Base-by-base conservation (phyloP, 2,888 invertebrate species). In the Eucera pruinosa region DNA sequence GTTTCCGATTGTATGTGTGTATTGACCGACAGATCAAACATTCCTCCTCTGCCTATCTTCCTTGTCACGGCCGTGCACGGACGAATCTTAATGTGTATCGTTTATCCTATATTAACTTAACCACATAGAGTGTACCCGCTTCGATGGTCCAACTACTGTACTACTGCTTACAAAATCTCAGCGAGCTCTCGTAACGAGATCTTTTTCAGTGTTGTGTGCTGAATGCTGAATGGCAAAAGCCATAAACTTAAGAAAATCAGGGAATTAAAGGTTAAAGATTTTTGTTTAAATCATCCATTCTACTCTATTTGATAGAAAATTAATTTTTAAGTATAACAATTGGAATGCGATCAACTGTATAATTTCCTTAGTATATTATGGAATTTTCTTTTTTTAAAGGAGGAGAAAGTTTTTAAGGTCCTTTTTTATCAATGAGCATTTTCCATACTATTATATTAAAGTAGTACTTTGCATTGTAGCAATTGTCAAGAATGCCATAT, bases 1-100 rank as follows among this genome's bases (percentile, higher is more conserved):
- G 80, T 88, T 82, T 84, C 76, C 78, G 78, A 81, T 86, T 86
- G 81, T 84, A 78, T 77, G 79, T 78, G 69, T 76, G 64, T 81
- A 80, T 81, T 66, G 67, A 78, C 69, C 70, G 60, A 41, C 74
- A 72, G 73, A 80, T 80, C 78, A 71, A 73, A 64, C 67, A 60
- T 54, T 41, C 52, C 64, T 48, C 47, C 39, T 33, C 48, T 43
- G 58, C 18, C 30, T 33, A 13, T 33, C 75, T 41, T 66, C 50
- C 54, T 43, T 39, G 39, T 48, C 43, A 43, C 57, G 55, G 25
- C 23, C 43, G 69, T 45, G 30, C 48, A 55, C 39, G 55, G 66
- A 66, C 48, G 61, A 60, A 71, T 61, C 57, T 66, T 69, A 65
- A 78, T 65, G 67, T 67, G 54, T 68, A 78, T 78, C 79, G 61